Conservation (phyloP, 2,888 invertebrate genomes). For the Diarsia mendica region DNA sequence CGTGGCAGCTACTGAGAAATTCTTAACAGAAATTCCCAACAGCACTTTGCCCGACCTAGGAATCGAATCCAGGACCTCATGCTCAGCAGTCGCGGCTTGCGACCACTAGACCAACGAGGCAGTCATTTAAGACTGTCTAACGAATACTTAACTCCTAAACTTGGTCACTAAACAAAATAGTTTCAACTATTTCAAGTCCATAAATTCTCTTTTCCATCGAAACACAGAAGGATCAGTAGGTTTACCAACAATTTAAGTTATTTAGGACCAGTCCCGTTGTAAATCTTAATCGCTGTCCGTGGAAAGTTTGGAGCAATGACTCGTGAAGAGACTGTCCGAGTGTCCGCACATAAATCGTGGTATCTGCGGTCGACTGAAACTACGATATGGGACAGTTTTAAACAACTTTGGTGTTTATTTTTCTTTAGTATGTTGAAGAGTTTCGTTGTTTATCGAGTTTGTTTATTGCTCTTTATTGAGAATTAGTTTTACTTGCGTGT, state of each 20-base stretch:
- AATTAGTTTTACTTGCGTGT: not conserved
- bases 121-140: slow-evolving; percentile 35
- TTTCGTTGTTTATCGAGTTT: slow-evolving; percentile 2
- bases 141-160: slow-evolving; percentile 42
- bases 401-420: slow-evolving; percentile 51
- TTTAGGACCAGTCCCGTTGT: slow-evolving; percentile 83
- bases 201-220: slow-evolving; percentile 62
- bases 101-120: too few species aligned
- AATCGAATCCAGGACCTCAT: too few species aligned
- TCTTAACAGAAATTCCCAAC: too few species aligned
- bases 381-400: slow-evolving; percentile 52
- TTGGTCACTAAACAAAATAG: slow-evolving; percentile 64
- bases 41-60: too few species aligned
- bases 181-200: slow-evolving; percentile 57
- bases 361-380: slow-evolving; percentile 64
- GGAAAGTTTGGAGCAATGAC: slow-evolving; percentile 85
- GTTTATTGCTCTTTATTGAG: not conserved
- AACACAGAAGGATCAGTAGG: slow-evolving; percentile 68
- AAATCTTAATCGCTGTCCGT: slow-evolving; percentile 85
- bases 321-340: slow-evolving; percentile 83
- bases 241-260: slow-evolving; percentile 85
- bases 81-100: too few species aligned
- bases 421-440: not conserved
- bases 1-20: too few species aligned
- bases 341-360: slow-evolving; percentile 83